Percentiles rank a stretch among this genome's conserved stretches.
Conservation (phyloP, 2,113 vertebrate species). For the Maccullochella peelii region DNA sequence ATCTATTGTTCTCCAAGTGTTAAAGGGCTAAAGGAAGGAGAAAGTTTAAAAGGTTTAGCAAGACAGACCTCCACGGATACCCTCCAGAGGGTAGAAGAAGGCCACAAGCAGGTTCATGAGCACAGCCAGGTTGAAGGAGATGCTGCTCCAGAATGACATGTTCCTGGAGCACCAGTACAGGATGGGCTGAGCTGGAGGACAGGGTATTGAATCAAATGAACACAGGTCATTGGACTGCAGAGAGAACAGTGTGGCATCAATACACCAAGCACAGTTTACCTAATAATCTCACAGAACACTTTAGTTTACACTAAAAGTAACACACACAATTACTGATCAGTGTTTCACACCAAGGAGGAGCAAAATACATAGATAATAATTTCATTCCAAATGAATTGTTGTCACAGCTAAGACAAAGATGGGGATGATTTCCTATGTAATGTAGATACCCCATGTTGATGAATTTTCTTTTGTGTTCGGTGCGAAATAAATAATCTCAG, state of each 20-base stretch:
- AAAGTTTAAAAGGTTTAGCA: not conserved
- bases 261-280: not conserved
- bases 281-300: not conserved
- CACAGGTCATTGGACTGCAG: constrained; percentile 15
- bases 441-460: not conserved
- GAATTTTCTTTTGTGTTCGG: not conserved
- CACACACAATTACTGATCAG: not conserved
- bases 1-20: not conserved
- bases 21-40: not conserved
- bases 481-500: not conserved
- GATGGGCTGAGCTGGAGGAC: constrained; percentile 91
- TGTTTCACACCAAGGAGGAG: constrained; percentile 11
- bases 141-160: constrained; percentile 99
- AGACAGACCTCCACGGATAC: constrained; percentile 91
- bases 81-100: constrained; percentile 97
- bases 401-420: not conserved
- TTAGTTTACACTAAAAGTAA: not conserved
- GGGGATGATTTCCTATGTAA: not conserved
- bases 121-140: constrained; percentile 98
- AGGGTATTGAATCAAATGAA: constrained; percentile 26
- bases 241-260: not conserved
- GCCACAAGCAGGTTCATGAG: constrained; percentile 98
- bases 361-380: not conserved
- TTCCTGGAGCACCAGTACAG: constrained; percentile 98
- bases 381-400: not conserved